Percentiles rank a stretch among this genome's conserved stretches.
Evolutionary conservation across 2,797 vertebrate genomes (phyloP).

Genomic region (Botia almorhae): DNA sequence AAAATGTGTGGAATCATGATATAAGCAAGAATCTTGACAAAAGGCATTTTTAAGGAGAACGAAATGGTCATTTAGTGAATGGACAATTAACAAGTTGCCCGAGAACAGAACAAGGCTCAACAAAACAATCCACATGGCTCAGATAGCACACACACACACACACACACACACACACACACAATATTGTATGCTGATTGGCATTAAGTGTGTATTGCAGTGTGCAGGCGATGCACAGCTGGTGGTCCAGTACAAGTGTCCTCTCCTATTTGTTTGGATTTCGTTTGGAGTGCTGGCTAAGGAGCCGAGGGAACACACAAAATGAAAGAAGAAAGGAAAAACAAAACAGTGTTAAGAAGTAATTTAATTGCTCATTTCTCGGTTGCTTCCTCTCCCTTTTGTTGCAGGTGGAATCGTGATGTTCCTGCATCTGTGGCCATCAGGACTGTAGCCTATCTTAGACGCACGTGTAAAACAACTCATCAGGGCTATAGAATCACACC

Average conservation of each 20-base stretch:
- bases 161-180: background rate
- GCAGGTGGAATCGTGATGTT: constrained; percentile 4
- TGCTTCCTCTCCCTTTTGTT: background rate
- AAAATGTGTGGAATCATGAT: too few species aligned
- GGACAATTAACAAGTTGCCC: background rate
- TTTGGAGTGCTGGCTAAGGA: constrained; percentile 38
- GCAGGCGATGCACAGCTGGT: constrained; percentile 24
- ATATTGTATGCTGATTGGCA: constrained; percentile 30
- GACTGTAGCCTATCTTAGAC: constrained; percentile 7
- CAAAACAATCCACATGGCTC: background rate
- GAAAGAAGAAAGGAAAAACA: constrained; percentile 27
- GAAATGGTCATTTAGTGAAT: background rate
- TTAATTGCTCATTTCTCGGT: constrained; percentile 26
- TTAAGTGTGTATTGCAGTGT: constrained; percentile 37
- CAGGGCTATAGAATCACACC: constrained; percentile 7
- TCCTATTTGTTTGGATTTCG: constrained; percentile 51
- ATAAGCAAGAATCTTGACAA: background rate
- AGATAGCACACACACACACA: constrained; percentile 28
- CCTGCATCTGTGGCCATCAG: constrained; percentile 18
- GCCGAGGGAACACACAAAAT: constrained; percentile 27
- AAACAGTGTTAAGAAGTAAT: constrained; percentile 30
- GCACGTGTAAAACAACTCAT: constrained; percentile 20
- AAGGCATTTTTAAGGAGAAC: background rate
- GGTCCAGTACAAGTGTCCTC: background rate
- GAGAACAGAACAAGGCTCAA: background rate